Conservation (phyloP, 2,113 vertebrate genomes). For the Ammodramus savannarum region DNA sequence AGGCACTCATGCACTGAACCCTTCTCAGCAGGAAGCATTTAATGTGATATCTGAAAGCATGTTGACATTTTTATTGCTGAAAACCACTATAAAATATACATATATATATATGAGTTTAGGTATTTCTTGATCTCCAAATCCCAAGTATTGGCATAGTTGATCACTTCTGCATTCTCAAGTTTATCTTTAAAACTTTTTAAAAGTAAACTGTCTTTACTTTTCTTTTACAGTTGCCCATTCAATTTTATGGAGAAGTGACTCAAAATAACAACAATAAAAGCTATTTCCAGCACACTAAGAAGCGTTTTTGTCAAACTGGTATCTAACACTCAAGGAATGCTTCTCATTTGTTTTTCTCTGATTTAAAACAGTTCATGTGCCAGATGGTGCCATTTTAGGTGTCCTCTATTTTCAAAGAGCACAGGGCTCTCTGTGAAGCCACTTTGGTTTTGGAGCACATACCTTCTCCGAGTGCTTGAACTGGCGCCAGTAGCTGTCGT, state of each 20-base stretch:
- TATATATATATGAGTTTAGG: neutral
- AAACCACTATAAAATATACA: neutral
- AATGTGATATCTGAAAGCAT: neutral
- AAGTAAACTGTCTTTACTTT: neutral
- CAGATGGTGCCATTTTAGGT: neutral
- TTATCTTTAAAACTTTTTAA: neutral
- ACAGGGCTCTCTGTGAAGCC: neutral
- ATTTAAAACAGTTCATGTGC: neutral
- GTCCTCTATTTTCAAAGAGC: neutral
- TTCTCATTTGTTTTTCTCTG: neutral
- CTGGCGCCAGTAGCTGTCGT: constrained; percentile 84
- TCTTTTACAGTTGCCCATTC: neutral
- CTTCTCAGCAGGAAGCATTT: neutral
- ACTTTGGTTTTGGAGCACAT: neutral
- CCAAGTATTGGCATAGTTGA: neutral
- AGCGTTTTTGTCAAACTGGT: neutral
- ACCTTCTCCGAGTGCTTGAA: constrained; percentile 89
- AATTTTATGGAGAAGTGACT: neutral
- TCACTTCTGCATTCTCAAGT: neutral
- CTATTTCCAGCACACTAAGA: neutral
- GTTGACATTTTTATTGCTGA: neutral
- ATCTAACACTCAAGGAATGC: neutral
- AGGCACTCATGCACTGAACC: neutral
- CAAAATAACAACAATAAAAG: neutral
- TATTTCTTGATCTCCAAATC: neutral